phyloP scores from a whole-genome alignment of 2,113 vertebrate genomes.

The Nycticryphes semicollaris region DNA sequence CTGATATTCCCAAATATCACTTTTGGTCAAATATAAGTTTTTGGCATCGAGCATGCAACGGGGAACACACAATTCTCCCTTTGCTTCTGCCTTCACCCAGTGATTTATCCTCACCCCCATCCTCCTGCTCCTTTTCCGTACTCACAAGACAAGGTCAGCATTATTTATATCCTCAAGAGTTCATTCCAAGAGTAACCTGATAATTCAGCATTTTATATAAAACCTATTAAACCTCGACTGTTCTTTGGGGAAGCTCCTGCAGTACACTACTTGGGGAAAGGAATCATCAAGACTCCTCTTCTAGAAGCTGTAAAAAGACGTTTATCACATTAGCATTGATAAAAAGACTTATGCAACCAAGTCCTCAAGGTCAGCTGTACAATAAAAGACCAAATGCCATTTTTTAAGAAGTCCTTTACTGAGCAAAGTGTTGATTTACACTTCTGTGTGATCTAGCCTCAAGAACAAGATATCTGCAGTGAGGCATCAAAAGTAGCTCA shows the following conservation, averaged over 20 bases:
- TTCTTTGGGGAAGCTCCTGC: background rate
- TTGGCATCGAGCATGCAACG: rapidly evolving
- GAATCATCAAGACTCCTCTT: background rate
- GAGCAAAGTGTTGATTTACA: background rate
- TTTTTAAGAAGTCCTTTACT: background rate
- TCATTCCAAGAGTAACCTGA: background rate
- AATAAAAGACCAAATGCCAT: background rate
- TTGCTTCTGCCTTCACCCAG: background rate
- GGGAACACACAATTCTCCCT: background rate
- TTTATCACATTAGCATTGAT: background rate
- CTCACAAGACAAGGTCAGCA: background rate
- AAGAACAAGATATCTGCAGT: background rate
- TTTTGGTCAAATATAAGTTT: background rate
- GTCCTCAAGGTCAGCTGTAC: background rate
- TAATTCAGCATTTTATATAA: background rate
- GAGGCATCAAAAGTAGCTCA: slow-evolving; percentile 7
- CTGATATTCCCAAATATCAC: background rate
- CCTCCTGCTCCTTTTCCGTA: background rate
- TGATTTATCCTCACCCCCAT: background rate
- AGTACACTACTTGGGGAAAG: background rate
- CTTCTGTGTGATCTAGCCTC: background rate
- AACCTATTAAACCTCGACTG: background rate
- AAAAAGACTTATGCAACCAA: background rate
- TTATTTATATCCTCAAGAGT: rapidly evolving
- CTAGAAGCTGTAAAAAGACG: background rate